phyloP scores from a whole-genome alignment of 53 echinoderm and acorn worm species.

The Antedon mediterranea region DNA sequence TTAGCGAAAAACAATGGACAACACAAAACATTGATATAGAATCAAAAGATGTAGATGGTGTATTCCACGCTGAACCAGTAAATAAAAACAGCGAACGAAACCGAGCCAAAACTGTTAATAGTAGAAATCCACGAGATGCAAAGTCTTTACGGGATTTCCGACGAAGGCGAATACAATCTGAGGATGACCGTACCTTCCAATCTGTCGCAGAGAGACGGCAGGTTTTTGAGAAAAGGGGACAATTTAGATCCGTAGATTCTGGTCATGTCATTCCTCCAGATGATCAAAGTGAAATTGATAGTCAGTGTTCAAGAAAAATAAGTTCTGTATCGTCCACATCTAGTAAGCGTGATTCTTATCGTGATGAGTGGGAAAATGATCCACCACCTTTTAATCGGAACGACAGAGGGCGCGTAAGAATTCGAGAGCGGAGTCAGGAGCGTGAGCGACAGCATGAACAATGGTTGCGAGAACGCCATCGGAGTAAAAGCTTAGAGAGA shows the following conservation, averaged over 20 bases:
- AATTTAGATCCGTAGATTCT: not conserved
- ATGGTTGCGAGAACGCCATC: slow-evolving; percentile 50
- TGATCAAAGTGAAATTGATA: not conserved
- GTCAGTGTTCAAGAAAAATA: not conserved
- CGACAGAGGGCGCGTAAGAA: slow-evolving; percentile 4
- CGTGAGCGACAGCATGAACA: slow-evolving; percentile 68
- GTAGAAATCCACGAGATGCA: not conserved
- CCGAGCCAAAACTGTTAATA: not conserved
- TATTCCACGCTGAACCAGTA: not conserved
- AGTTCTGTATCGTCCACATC: not conserved
- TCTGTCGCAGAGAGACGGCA: not conserved
- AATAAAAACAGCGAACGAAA: not conserved
- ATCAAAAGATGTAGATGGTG: not conserved
- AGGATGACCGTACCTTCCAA: not conserved
- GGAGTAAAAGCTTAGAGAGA: not conserved
- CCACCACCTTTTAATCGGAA: not conserved
- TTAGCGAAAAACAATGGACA: not conserved
- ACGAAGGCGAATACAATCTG: not conserved
- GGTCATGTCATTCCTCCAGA: not conserved
- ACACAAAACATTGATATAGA: not conserved
- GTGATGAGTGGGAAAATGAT: not conserved
- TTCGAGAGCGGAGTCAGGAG: slow-evolving; percentile 76
- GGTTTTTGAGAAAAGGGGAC: not conserved
- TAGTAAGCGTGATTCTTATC: not conserved
- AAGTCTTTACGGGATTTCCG: not conserved